A percentile compares a stretch with the other conserved stretches of the same genome.
These are phyloP conservation scores for Cossypha niveicapilla DNA, from an alignment of 2,797 vertebrate genomes.

Conservation along the genomic window DNA sequence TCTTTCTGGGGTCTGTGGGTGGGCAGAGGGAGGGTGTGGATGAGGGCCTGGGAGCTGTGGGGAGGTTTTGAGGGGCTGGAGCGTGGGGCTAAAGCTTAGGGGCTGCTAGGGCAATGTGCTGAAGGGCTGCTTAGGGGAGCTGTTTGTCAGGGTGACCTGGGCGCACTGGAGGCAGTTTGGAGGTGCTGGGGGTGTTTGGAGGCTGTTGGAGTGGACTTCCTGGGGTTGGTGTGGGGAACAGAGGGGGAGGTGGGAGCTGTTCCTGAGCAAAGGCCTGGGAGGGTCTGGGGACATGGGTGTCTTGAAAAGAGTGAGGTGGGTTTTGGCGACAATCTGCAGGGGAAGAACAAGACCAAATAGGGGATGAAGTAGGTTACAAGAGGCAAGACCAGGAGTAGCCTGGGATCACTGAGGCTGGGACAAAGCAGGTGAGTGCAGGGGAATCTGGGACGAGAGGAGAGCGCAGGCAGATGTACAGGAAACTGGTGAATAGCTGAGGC, in stretches of 20 bases:
- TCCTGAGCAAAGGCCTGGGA: background rate
- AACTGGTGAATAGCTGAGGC: background rate
- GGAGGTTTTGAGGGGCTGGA: background rate
- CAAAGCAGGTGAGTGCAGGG: rapidly evolving
- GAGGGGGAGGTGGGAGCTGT: background rate
- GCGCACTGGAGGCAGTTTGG: background rate
- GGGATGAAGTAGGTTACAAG: background rate
- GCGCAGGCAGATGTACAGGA: rapidly evolving
- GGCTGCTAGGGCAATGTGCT: rapidly evolving
- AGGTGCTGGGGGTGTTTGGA: background rate
- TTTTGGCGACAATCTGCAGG: background rate
- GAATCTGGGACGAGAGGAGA: background rate
- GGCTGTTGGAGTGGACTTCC: no score
- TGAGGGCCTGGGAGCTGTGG: no score
- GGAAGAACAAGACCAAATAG: background rate
- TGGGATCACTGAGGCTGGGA: background rate
- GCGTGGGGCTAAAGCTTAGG: no score
- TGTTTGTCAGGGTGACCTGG: no score
- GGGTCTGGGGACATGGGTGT: rapidly evolving
- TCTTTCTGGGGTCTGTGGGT: background rate
- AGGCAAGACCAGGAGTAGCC: background rate
- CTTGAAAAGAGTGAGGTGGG: background rate
- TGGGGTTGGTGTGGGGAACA: rapidly evolving
- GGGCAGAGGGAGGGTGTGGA: background rate
- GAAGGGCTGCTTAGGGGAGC: no score